These are phyloP conservation scores for Rhinogobio ventralis DNA, from an alignment of 2,797 vertebrate genomes.

Conservation along the genomic window DNA sequence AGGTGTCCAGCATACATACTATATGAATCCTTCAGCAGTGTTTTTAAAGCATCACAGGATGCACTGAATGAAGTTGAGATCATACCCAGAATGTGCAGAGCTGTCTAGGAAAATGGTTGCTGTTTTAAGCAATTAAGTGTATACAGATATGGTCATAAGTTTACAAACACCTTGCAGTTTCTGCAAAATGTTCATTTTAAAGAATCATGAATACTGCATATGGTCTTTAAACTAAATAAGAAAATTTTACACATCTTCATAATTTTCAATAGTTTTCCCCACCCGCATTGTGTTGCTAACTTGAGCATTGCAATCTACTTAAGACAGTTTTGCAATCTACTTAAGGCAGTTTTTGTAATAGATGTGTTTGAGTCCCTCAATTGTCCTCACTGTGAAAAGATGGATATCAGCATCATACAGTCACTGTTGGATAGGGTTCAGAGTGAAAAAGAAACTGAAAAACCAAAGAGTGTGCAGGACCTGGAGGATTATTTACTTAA, in stretches of 20 bases:
- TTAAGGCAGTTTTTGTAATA: neutral
- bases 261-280: no score
- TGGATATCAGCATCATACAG: neutral
- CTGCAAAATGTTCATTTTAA: no score
- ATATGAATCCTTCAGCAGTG: neutral
- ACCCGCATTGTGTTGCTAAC: no score
- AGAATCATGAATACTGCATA: no score
- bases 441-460: neutral
- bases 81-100: neutral
- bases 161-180: no score
- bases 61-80: neutral
- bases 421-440: neutral
- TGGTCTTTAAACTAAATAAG: no score
- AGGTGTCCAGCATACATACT: neutral
- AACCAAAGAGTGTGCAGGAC: neutral
- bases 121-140: neutral
- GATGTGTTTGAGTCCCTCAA: neutral
- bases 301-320: no score
- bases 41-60: neutral
- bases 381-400: neutral
- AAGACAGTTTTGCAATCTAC: no score
- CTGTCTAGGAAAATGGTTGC: neutral
- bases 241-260: no score
- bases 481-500: neutral
- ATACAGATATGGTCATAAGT: no score